Conservation (phyloP, 2,888 invertebrate genomes). For the Dorcus hopei region DNA sequence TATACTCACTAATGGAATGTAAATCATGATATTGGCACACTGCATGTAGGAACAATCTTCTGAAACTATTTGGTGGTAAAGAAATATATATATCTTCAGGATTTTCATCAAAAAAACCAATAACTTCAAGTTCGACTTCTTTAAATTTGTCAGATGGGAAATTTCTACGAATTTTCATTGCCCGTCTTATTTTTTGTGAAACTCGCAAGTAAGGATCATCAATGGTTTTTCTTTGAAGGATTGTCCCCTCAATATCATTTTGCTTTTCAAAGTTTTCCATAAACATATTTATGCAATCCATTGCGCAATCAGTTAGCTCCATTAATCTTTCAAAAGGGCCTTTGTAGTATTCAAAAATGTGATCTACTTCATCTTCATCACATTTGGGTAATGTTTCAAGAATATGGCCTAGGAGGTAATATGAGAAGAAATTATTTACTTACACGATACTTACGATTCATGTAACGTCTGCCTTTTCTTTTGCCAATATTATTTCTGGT, state of each 20-base stretch:
- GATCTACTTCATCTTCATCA: slow-evolving; percentile 4
- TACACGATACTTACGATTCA: slow-evolving; percentile 4
- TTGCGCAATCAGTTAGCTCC: slow-evolving; percentile 21
- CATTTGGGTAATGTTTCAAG: slow-evolving; percentile 3
- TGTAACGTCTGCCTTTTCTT: slow-evolving; percentile 2
- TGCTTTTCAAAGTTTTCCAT: slow-evolving; percentile 39
- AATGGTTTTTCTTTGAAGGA: not conserved
- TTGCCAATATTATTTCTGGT: slow-evolving; percentile 6
- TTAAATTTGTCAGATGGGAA: slow-evolving; percentile 2
- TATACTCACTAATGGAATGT: slow-evolving; percentile 4
- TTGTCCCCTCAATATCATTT: not conserved
- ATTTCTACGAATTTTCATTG: slow-evolving; percentile 2
- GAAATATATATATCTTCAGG: slow-evolving; percentile 1
- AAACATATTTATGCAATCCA: slow-evolving; percentile 35
- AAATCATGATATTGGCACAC: slow-evolving; percentile 8
- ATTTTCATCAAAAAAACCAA: slow-evolving; percentile 3
- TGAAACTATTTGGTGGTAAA: slow-evolving; percentile 3
- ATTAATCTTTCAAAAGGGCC: slow-evolving; percentile 3
- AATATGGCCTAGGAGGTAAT: not conserved
- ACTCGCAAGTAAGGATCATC: slow-evolving; percentile 2
- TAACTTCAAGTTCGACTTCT: slow-evolving; percentile 2
- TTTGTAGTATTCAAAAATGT: slow-evolving; percentile 3
- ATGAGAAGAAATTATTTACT: not conserved
- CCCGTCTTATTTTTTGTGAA: slow-evolving; percentile 6
- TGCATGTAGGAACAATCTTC: slow-evolving; percentile 7